A percentile compares a stretch with the other conserved stretches of the same genome.
Evolutionary conservation across 2,113 vertebrate genomes (phyloP).

Genomic region (Spea multiplicata): DNA sequence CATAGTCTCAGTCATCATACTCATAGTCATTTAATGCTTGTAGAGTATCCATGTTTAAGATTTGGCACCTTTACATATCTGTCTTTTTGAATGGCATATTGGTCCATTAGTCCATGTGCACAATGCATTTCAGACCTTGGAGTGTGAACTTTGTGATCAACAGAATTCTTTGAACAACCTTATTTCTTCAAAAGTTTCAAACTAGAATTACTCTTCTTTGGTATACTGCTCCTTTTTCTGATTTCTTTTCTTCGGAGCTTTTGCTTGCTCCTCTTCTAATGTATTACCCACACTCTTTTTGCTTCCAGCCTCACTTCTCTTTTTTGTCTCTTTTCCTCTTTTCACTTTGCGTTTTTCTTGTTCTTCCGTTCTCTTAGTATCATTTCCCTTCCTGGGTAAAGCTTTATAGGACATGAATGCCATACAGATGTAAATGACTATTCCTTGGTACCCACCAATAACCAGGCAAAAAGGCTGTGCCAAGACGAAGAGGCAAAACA

Average conservation of each 20-base stretch:
- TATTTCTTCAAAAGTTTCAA: too few species aligned
- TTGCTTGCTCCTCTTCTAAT: neutral
- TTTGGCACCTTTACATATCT: too few species aligned
- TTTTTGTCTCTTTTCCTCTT: neutral
- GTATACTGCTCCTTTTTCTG: neutral
- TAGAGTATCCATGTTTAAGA: too few species aligned
- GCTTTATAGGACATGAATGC: slow-evolving; percentile 68
- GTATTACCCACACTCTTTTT: neutral
- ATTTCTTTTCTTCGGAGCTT: neutral
- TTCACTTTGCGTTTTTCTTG: neutral
- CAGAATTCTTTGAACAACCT: too few species aligned
- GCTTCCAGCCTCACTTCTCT: neutral
- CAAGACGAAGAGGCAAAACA: slow-evolving; percentile 74
- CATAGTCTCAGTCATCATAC: too few species aligned
- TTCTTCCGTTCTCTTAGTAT: too few species aligned
- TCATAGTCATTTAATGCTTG: too few species aligned
- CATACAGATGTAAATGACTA: slow-evolving; percentile 66
- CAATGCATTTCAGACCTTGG: too few species aligned
- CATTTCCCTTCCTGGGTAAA: slow-evolving; percentile 63
- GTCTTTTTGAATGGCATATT: too few species aligned
- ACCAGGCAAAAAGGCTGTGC: slow-evolving; percentile 72
- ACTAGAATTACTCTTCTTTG: too few species aligned
- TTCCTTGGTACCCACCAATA: slow-evolving; percentile 67
- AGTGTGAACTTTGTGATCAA: too few species aligned
- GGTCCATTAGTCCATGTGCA: too few species aligned